phyloP scores from a whole-genome alignment of 1,140 invertebrate genomes.

The Drosophila busckii region DNA sequence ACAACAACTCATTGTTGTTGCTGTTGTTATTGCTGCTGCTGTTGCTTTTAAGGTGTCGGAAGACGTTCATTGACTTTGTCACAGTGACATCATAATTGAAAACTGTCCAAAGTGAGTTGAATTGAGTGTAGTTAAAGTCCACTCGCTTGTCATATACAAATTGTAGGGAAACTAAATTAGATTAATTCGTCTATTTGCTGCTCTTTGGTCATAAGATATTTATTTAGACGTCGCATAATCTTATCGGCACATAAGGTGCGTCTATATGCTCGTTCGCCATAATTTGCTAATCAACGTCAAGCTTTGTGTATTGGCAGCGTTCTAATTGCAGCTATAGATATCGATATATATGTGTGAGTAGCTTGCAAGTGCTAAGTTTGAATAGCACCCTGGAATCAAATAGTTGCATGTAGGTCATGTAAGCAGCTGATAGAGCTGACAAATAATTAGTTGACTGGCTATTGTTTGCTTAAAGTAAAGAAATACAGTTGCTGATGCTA shows the following conservation, averaged over 20 bases:
- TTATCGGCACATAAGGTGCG: too few relatives aligned
- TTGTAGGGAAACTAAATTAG: conserved; percentile 2
- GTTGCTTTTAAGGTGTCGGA: conserved; percentile 57
- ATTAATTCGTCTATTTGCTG: too few relatives aligned
- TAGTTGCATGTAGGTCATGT: conserved; percentile 50
- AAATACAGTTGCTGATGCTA: too few relatives aligned
- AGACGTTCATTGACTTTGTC: conserved; percentile 64
- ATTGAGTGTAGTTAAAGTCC: conserved; percentile 12
- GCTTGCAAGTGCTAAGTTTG: conserved; percentile 30
- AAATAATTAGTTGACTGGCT: too few relatives aligned
- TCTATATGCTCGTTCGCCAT: conserved; percentile 7
- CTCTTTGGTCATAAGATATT: too few relatives aligned
- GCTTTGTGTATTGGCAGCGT: conserved; percentile 20
- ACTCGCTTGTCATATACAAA: conserved; percentile 14
- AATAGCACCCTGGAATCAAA: conserved; percentile 7
- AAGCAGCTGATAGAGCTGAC: too few relatives aligned
- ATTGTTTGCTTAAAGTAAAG: too few relatives aligned
- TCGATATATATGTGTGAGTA: conserved; percentile 34
- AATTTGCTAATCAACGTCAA: conserved; percentile 28
- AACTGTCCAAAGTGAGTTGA: conserved; percentile 16
- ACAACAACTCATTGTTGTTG: conserved; percentile 32
- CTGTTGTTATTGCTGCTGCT: conserved; percentile 7
- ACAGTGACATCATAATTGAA: conserved; percentile 71
- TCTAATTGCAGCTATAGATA: conserved; percentile 33
- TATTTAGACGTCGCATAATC: too few relatives aligned